Evolutionary conservation across 1,140 invertebrate species (phyloP).

Genomic region (Drosophila cardini): DNA sequence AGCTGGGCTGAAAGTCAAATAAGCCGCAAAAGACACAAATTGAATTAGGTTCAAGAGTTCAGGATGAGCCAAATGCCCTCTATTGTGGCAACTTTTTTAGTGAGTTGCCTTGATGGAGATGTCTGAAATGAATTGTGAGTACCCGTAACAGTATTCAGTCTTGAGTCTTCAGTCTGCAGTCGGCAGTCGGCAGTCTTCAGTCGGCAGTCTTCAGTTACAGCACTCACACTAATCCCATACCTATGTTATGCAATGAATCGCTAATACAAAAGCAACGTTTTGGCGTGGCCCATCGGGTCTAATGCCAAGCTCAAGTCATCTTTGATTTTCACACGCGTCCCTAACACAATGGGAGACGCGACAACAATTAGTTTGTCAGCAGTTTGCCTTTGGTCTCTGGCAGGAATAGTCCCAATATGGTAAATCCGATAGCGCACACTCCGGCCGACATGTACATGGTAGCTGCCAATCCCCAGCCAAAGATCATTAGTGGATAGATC

Average conservation of each 20-base stretch:
- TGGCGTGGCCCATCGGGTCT: conserved; percentile 51
- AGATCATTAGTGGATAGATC: conserved; percentile 71
- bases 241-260: conserved; percentile 58
- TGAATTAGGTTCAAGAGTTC: conserved; percentile 77
- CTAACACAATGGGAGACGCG: not conserved
- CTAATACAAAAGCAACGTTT: conserved; percentile 49
- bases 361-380: conserved; percentile 63
- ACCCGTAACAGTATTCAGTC: conserved; percentile 11
- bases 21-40: conserved; percentile 53
- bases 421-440: conserved; percentile 63
- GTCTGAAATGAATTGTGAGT: conserved; percentile 24
- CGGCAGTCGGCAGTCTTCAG: no score
- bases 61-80: conserved; percentile 56
- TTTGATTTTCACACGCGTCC: conserved; percentile 48
- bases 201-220: no score
- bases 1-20: conserved; percentile 6
- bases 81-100: conserved; percentile 47
- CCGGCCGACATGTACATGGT: conserved; percentile 71
- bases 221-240: conserved; percentile 21
- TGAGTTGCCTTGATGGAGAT: conserved; percentile 43
- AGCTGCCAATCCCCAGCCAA: conserved; percentile 54
- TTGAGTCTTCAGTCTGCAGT: no score
- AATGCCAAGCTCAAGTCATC: conserved; percentile 47
- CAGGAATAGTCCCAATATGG: conserved; percentile 67
- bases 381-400: conserved; percentile 77